These are phyloP conservation scores for Scelioninae gen. 2 DNA, from an alignment of 2,888 invertebrate species.

Conservation along the genomic window DNA sequence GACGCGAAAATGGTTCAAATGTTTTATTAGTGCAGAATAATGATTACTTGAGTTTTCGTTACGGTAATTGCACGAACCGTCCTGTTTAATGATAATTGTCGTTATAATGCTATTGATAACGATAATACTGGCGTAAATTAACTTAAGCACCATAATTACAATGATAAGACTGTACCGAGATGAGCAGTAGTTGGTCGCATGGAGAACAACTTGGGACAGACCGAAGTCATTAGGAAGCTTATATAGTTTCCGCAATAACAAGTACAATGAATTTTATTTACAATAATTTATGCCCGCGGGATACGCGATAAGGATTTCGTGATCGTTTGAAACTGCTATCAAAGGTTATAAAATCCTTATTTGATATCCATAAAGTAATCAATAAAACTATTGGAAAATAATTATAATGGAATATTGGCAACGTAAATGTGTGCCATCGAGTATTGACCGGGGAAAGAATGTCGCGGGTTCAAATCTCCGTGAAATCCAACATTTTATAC, in stretches of 20 bases:
- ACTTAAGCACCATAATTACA: conserved; percentile 20
- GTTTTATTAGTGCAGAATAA: too few relatives aligned
- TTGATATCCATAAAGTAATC: too few relatives aligned
- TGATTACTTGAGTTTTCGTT: conserved; percentile 4
- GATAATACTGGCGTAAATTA: conserved; percentile 20
- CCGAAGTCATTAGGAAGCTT: conserved; percentile 12
- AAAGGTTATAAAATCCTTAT: too few relatives aligned
- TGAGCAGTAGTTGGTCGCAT: conserved; percentile 8
- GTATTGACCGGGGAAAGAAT: too few relatives aligned
- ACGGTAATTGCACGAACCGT: not conserved
- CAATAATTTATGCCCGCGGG: not conserved
- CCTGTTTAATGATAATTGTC: conserved; percentile 23
- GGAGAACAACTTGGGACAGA: conserved; percentile 18
- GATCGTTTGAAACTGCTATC: too few relatives aligned
- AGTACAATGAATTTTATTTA: not conserved
- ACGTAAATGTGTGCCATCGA: too few relatives aligned
- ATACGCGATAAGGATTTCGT: too few relatives aligned
- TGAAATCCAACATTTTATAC: too few relatives aligned
- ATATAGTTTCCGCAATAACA: conserved; percentile 5
- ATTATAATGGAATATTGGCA: too few relatives aligned
- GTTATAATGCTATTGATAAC: conserved; percentile 23
- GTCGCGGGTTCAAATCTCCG: too few relatives aligned
- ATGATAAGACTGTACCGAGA: conserved; percentile 21
- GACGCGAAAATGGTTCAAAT: too few relatives aligned
- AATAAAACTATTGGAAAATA: too few relatives aligned